Evolutionary conservation across 1,140 invertebrate species (phyloP).

Genomic region (Mamestra configurata): DNA sequence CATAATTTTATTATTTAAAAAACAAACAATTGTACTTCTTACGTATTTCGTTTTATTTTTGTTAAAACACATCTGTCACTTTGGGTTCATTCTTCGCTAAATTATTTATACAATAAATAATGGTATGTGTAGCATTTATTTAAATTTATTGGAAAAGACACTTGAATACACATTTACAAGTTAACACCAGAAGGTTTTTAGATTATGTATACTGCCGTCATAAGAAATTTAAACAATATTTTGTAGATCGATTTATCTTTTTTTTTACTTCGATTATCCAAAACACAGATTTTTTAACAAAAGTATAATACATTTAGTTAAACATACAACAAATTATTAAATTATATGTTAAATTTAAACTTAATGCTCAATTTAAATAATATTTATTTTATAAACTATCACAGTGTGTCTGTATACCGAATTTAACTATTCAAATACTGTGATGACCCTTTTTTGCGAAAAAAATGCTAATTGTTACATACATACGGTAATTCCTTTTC

Average conservation of each 20-base stretch:
- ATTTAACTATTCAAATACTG: conserved; percentile 30
- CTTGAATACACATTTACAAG: neutral
- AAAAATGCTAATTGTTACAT: too few relatives aligned
- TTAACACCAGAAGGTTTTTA: neutral
- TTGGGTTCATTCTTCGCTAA: neutral
- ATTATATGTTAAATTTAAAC: conserved; percentile 58
- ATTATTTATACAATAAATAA: neutral
- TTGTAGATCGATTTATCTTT: too few relatives aligned
- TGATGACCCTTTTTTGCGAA: neutral
- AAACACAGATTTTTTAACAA: conserved; percentile 6
- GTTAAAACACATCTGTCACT: conserved; percentile 20
- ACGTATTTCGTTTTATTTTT: conserved; percentile 50
- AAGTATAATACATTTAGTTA: conserved; percentile 22
- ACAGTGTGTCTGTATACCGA: conserved; percentile 65
- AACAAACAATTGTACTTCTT: conserved; percentile 59
- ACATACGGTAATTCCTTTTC: too few relatives aligned
- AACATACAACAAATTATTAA: conserved; percentile 37
- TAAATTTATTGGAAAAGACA: neutral
- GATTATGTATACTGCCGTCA: too few relatives aligned
- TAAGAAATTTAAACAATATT: too few relatives aligned
- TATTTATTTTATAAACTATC: conserved; percentile 59
- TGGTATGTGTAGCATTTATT: neutral
- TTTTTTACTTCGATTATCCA: too few relatives aligned
- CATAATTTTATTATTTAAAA: conserved; percentile 26
- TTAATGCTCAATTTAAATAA: conserved; percentile 30